Base-by-base conservation (phyloP, 1,140 invertebrate species). In the Drosophila ficusphila region DNA sequence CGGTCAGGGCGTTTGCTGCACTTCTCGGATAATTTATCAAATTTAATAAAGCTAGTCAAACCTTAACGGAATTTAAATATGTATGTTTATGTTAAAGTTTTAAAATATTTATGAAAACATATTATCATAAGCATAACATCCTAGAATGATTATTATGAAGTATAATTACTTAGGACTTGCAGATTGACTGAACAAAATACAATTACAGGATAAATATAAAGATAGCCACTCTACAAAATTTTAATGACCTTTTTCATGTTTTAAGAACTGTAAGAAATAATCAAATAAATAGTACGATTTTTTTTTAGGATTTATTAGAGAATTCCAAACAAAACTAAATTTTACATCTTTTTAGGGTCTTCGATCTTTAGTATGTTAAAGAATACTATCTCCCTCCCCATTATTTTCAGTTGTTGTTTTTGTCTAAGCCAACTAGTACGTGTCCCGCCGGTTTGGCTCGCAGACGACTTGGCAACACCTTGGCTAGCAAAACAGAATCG, bases 401-500 rank as follows among this genome's bases (percentile, higher is more conserved):
- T 27, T 33, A 27, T 39, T 60, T 60, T 5, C 38, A 27, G 34
- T 52, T 60, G n/a, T n/a, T n/a, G n/a, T 57, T 72, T 60, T 69
- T 51, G 51, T 39, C 58, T 70, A 53, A 46, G 65, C 14, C 52
- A 53, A 38, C 33, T n/a, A 7, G 61, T 52, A 73, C 70, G 69
- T 73, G 69, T 7, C 16, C 39, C 27, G 46, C 25, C 69, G 46
- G 29, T 64, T 61, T 57, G 58, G 67, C 41, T 54, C 41, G 68
- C 42, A 82, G 78, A 82, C 69, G 78, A 60, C 81, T 76, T 76
- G 81, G 79, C 76, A 86, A 86, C 81, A 79, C 76, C 76, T 79
- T 79, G 81, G 65, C 58, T 53, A 36, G 46, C 51, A 53, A 53
- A 73, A 39, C 36, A 44, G 52, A 72, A 73, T 52, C 21, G 33